These are phyloP conservation scores for Sebastes oblongus DNA, from an alignment of 2,797 vertebrate species.

Conservation along the genomic window DNA sequence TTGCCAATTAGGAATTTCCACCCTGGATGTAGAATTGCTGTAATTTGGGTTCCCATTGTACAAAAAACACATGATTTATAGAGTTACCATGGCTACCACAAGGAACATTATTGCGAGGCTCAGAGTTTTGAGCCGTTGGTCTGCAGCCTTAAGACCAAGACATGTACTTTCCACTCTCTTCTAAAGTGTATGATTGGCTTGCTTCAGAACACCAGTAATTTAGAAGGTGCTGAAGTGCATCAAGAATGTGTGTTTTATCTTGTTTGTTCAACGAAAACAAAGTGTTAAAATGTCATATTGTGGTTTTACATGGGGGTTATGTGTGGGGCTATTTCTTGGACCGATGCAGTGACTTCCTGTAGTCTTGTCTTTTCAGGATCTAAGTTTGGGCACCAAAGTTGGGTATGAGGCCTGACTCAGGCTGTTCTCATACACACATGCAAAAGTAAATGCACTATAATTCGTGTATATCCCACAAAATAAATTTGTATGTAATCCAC, in stretches of 20 bases:
- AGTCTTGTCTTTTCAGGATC: not conserved
- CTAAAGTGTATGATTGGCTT: constrained; percentile 34
- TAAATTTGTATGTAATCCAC: too few species aligned
- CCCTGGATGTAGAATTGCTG: not conserved
- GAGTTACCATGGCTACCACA: constrained; percentile 14
- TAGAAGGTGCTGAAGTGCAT: constrained; percentile 36
- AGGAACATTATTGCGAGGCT: constrained; percentile 10
- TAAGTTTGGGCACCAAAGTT: not conserved
- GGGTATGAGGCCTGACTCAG: not conserved
- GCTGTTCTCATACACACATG: too few species aligned
- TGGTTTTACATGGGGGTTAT: not conserved
- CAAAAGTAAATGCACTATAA: too few species aligned
- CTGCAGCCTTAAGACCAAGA: constrained; percentile 19
- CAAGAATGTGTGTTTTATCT: constrained; percentile 11
- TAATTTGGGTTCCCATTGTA: not conserved
- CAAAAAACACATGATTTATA: not conserved
- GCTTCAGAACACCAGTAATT: constrained; percentile 4
- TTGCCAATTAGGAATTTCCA: too few species aligned
- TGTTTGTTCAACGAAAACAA: not conserved
- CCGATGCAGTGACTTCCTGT: not conserved
- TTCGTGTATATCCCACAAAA: too few species aligned
- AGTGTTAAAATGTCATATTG: not conserved
- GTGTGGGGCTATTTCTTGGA: not conserved
- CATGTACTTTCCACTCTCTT: constrained; percentile 40
- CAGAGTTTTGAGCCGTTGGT: constrained; percentile 25